Percentiles rank a stretch among this genome's conserved stretches.
phyloP scores from a whole-genome alignment of 2,113 vertebrate genomes.

The Laticauda colubrina region DNA sequence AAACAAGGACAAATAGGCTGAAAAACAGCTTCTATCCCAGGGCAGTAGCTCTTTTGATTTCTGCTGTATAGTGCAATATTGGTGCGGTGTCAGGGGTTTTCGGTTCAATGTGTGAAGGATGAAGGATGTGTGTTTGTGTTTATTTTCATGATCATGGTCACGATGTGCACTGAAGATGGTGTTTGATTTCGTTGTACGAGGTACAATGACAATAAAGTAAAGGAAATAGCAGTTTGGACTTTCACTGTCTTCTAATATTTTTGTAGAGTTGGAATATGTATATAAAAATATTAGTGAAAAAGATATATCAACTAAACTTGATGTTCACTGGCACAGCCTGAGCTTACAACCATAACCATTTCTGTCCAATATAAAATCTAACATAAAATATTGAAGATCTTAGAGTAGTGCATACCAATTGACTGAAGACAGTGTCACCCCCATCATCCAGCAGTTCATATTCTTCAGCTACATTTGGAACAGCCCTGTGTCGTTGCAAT shows the following conservation, averaged over 20 bases:
- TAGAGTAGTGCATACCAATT: conserved; percentile 69
- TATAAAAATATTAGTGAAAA: neutral
- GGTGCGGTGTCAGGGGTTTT: too few relatives aligned
- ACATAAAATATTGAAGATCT: neutral
- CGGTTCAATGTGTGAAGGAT: too few relatives aligned
- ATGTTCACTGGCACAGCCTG: too few relatives aligned
- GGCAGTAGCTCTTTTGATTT: too few relatives aligned
- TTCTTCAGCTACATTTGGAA: conserved; percentile 64
- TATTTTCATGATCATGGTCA: too few relatives aligned
- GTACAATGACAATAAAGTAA: too few relatives aligned
- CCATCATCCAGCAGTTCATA: conserved; percentile 67
- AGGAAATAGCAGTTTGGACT: neutral
- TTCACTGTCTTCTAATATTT: neutral
- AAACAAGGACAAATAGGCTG: too few relatives aligned
- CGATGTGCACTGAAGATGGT: too few relatives aligned
- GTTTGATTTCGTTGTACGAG: too few relatives aligned
- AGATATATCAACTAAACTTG: neutral
- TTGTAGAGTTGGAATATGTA: neutral
- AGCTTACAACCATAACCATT: neutral
- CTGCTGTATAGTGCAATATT: too few relatives aligned
- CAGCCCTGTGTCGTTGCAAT: conserved; percentile 60
- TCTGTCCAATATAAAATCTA: neutral
- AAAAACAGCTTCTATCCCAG: too few relatives aligned
- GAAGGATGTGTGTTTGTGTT: too few relatives aligned
- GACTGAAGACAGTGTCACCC: conserved; percentile 71